These are phyloP conservation scores for Eurypyga helias DNA, from an alignment of 2,113 vertebrate genomes.

Conservation along the genomic window DNA sequence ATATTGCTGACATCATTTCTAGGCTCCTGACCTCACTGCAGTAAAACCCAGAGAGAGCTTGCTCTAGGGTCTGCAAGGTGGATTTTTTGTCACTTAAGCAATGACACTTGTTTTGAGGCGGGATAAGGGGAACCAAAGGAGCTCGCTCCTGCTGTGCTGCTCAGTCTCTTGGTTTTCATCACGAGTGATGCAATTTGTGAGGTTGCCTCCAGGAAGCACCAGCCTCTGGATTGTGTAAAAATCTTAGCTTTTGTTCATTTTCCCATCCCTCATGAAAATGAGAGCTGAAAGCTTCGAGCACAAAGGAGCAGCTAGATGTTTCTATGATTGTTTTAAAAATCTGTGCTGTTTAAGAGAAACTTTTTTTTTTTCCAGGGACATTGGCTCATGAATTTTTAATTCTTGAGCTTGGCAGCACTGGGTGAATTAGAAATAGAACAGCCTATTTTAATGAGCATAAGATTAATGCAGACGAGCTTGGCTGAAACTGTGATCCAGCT, in stretches of 20 bases:
- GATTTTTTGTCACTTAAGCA: neutral
- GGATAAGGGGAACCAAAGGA: neutral
- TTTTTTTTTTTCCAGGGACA: neutral
- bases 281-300: neutral
- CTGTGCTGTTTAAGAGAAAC: neutral
- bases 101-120: neutral
- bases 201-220: neutral
- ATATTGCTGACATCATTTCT: neutral
- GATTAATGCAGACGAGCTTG: constrained; percentile 53
- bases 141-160: fast-evolving
- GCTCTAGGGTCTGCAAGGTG: neutral
- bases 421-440: constrained; percentile 29
- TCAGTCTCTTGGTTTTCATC: neutral
- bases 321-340: neutral
- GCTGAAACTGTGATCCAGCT: neutral
- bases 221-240: neutral
- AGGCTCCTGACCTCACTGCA: neutral
- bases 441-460: constrained; percentile 41
- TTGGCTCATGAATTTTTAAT: constrained; percentile 37
- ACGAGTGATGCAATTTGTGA: neutral
- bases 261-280: neutral
- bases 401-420: neutral
- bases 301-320: neutral
- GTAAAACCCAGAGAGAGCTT: neutral
- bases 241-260: neutral